These are phyloP conservation scores for Dryococelus australis DNA, from an alignment of 2,888 invertebrate genomes.

Conservation along the genomic window DNA sequence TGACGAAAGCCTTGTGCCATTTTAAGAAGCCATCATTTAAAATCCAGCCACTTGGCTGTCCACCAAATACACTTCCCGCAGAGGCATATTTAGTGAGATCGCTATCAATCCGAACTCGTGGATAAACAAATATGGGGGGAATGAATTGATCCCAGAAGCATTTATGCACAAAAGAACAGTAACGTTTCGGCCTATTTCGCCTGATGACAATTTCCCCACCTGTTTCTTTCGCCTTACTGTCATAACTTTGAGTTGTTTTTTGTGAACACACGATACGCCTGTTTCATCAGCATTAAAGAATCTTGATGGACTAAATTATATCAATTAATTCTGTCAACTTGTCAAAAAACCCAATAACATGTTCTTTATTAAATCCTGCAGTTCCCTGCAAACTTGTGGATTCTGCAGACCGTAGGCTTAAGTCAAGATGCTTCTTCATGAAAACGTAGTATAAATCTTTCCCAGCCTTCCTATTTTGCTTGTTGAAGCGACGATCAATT, in stretches of 20 bases:
- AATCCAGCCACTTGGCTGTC: too few species aligned
- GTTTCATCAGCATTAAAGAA: too few species aligned
- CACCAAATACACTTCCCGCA: too few species aligned
- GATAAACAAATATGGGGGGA: constrained; percentile 27
- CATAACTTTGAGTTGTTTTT: too few species aligned
- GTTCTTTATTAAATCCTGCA: constrained; percentile 13
- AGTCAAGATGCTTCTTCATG: constrained; percentile 36
- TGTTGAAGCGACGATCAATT: constrained; percentile 44
- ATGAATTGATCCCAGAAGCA: constrained; percentile 32
- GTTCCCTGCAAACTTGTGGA: constrained; percentile 32
- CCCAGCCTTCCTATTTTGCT: constrained; percentile 43
- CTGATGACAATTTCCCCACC: neutral
- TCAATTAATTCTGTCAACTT: constrained; percentile 34
- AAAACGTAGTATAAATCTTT: constrained; percentile 44
- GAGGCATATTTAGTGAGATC: constrained; percentile 21
- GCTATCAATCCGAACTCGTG: neutral
- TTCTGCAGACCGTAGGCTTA: constrained; percentile 37
- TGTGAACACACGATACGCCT: too few species aligned
- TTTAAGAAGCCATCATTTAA: too few species aligned
- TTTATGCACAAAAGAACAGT: too few species aligned
- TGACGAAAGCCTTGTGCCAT: too few species aligned
- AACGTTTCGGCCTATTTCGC: constrained; percentile 25
- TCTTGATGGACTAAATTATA: constrained; percentile 36
- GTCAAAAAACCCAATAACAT: constrained; percentile 42
- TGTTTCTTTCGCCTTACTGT: constrained; percentile 24